A percentile compares a stretch with the other conserved stretches of the same genome.
Evolutionary conservation across 2,888 invertebrate genomes (phyloP).

Genomic region (Philhelius pedissequus): DNA sequence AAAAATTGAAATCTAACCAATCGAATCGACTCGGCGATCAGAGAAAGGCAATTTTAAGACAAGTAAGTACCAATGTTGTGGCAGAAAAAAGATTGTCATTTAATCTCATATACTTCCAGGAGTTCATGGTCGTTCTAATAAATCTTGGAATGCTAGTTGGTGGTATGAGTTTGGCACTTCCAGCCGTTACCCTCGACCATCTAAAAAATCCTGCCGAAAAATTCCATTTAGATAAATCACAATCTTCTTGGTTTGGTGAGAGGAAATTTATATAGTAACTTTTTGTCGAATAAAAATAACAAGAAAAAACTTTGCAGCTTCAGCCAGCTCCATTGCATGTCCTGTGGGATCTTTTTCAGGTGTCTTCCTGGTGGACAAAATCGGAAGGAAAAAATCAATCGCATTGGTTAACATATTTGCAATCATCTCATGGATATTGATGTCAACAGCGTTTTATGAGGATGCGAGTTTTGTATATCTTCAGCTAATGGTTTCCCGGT

Average conservation of each 20-base stretch:
- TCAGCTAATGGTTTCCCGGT: slow-evolving; percentile 75
- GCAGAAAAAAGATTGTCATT: background rate
- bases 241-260: slow-evolving; percentile 78
- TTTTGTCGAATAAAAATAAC: background rate
- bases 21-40: slow-evolving; percentile 75
- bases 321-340: slow-evolving; percentile 76
- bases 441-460: slow-evolving; percentile 73
- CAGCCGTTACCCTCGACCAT: slow-evolving; percentile 75
- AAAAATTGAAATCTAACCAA: slow-evolving; percentile 68
- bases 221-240: slow-evolving; percentile 71
- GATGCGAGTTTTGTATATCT: slow-evolving; percentile 71
- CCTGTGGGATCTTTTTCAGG: slow-evolving; percentile 77
- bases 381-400: slow-evolving; percentile 76
- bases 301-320: slow-evolving; percentile 71
- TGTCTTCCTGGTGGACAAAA: slow-evolving; percentile 74
- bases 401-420: slow-evolving; percentile 74
- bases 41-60: slow-evolving; percentile 74
- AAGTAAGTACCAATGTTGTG: slow-evolving; percentile 65
- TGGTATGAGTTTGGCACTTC: slow-evolving; percentile 76
- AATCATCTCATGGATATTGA: slow-evolving; percentile 75
- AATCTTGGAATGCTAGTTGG: slow-evolving; percentile 76
- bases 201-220: slow-evolving; percentile 72
- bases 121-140: slow-evolving; percentile 75
- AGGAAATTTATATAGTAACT: background rate
- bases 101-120: slow-evolving; percentile 53